Evolutionary conservation across 2,888 invertebrate species (phyloP), one percentile per base, ranked within the genome.

Genomic region (Trachelus troglodyta): DNA sequence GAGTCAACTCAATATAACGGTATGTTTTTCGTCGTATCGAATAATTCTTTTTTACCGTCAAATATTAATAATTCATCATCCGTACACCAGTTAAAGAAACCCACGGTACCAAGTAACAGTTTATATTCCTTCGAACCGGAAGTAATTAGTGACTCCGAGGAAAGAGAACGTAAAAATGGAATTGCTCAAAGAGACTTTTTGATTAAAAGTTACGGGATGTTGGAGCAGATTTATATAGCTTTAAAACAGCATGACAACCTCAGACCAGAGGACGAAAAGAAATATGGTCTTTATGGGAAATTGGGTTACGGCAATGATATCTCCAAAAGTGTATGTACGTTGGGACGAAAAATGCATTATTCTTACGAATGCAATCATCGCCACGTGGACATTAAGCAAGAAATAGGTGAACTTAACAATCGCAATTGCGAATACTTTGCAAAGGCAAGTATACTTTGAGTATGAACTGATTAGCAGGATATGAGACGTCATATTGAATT

Each of bases 121-220:
- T 15, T 56, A 23, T 56, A 56, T 23, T 94, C 95, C 0, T 95
- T 94, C 88, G 94, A 94, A 85, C 95, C 95, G 0, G 94, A 94
- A 85, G 93, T 93, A n/a, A 94, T 96, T 85, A 92, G 94, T 80
- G 94, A 95, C 89, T 92, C 94, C 15, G 97, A 97, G 86, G 97
- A 97, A 88, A 94, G 95, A 31, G 94, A 96, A 86, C 93, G 96
- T 4, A 89, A 95, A 74, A 94, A 94, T 83, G 91, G 93, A 80
- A 89, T 96, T 81, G 94, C 94, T 12, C 95, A 96, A 88, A 92
- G 96, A 73, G 95, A 95, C 86, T 95, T 94, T 89, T 92, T 96
- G 75, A 93, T 96, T 33, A 92, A 95, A 76, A 95, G 95, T 89
- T 94, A 95, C 83, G 95, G 96, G 69, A 93, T 96, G 89, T 89